Base-by-base conservation (phyloP, 2,888 invertebrate species). In the Luffia ferchaultella region DNA sequence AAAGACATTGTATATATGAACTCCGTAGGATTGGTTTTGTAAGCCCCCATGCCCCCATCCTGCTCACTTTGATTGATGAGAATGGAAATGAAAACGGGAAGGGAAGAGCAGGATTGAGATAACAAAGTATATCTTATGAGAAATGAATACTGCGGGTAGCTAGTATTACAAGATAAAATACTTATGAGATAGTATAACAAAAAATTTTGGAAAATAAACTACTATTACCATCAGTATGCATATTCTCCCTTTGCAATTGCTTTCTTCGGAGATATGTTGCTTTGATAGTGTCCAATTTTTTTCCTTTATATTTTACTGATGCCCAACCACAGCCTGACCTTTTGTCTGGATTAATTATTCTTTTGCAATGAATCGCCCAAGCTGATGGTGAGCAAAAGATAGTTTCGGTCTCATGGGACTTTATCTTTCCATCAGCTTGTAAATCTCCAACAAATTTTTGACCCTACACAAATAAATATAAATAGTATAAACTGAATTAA, bases 281-380 rank as follows among this genome's bases (percentile, higher is more conserved):
- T 75, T 96, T 96, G 65, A 93, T 95, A 2, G 92, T 90, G 69
- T 96, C 96, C 63, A 96, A 74, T 72, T 95, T 95, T 64, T 91
- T 92, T 1, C 94, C 95, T 67, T 89, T 90, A 64, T 95, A 96
- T 64, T 93, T 91, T 40, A 95, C 95, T 1, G 95, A 94, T 1
- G 95, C 95, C 96, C 96, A 96, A 1, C 96, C 96, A 78, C 95
- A 96, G 1, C 95, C 95, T 42, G 95, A 95, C 63, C 95, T 93
- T 71, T 95, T 95, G 55, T 93, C 93, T 0, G 96, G 95, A 73
- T 96, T 95, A 48, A 96, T 93, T 52, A 95, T 92, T 57, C 93
- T 87, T 68, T 96, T 96, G 65, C 96, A 96, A 65, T 95, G 93
- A 69, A 94, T 93, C 0, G 95, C 96, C 96, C 96, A 96, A 1